A percentile compares a stretch with the other conserved stretches of the same genome.
Evolutionary conservation across 2,888 invertebrate species (phyloP).

Genomic region (Tinea trinotella): DNA sequence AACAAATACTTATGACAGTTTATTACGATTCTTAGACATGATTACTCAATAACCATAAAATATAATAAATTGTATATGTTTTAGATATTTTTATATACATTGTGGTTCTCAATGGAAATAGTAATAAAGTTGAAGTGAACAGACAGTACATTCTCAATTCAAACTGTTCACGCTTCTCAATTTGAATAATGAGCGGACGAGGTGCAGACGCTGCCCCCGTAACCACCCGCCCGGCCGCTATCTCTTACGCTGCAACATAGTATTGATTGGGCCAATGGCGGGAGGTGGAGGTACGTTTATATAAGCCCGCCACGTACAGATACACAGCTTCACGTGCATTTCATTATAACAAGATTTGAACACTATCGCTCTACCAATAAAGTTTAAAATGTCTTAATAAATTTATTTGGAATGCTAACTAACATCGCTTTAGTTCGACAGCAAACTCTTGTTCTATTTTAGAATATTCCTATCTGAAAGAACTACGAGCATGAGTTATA

Average conservation of each 20-base stretch:
- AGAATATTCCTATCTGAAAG: slow-evolving; percentile 36
- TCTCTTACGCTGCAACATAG: slow-evolving; percentile 41
- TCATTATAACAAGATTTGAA: background rate
- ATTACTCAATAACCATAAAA: background rate
- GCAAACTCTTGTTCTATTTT: slow-evolving; percentile 39
- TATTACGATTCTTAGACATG: background rate
- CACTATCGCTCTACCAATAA: background rate
- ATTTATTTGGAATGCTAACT: background rate
- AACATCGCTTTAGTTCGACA: background rate
- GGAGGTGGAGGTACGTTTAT: slow-evolving; percentile 16
- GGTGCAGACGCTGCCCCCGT: slow-evolving; percentile 22
- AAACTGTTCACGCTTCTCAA: slow-evolving; percentile 22
- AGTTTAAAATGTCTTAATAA: background rate
- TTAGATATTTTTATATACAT: slow-evolving; percentile 1
- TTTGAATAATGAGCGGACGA: slow-evolving; percentile 24
- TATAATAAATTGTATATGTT: background rate
- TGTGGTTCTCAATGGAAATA: slow-evolving; percentile 2
- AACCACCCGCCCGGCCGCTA: slow-evolving; percentile 15
- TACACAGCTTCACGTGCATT: slow-evolving; percentile 6
- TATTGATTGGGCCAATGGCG: slow-evolving; percentile 41
- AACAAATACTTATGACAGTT: background rate
- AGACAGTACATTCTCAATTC: slow-evolving; percentile 20
- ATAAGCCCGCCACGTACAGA: slow-evolving; percentile 11
- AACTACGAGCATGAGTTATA: slow-evolving; percentile 3
- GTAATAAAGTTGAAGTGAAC: slow-evolving; percentile 2